These are phyloP conservation scores for Gallinago media DNA, from an alignment of 2,113 vertebrate genomes.

Conservation along the genomic window DNA sequence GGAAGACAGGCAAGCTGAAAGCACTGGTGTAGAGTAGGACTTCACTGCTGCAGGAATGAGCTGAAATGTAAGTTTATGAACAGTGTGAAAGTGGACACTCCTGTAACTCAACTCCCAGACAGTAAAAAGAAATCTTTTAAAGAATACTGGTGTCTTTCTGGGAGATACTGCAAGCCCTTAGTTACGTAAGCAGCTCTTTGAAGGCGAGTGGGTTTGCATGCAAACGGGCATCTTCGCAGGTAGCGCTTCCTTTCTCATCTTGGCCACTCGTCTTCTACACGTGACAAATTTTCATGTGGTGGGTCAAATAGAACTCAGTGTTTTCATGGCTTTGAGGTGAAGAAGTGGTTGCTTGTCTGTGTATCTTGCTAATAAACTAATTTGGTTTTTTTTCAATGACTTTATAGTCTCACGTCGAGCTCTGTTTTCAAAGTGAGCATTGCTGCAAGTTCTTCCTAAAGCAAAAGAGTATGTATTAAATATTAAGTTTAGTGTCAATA, in stretches of 20 bases:
- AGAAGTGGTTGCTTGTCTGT: neutral
- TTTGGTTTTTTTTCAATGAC: neutral
- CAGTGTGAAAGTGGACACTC: neutral
- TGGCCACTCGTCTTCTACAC: neutral
- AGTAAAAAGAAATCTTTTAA: neutral
- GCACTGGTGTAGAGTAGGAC: neutral
- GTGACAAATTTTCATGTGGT: neutral
- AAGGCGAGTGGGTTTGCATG: neutral
- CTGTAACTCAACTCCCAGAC: neutral
- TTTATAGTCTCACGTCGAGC: neutral
- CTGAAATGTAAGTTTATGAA: neutral
- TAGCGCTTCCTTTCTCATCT: neutral
- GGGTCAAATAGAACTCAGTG: neutral
- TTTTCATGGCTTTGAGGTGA: neutral
- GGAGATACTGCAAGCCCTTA: neutral
- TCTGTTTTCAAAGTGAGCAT: neutral
- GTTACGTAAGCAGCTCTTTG: neutral
- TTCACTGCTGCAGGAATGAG: neutral
- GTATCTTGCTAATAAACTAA: neutral
- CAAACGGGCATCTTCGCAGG: fast-evolving
- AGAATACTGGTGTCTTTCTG: neutral
- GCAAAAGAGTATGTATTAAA: neutral
- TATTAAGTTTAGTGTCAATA: neutral
- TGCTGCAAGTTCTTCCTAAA: neutral
- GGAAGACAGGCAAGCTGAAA: neutral